phyloP scores from a whole-genome alignment of 2,797 vertebrate genomes.

The Esox lucius region DNA sequence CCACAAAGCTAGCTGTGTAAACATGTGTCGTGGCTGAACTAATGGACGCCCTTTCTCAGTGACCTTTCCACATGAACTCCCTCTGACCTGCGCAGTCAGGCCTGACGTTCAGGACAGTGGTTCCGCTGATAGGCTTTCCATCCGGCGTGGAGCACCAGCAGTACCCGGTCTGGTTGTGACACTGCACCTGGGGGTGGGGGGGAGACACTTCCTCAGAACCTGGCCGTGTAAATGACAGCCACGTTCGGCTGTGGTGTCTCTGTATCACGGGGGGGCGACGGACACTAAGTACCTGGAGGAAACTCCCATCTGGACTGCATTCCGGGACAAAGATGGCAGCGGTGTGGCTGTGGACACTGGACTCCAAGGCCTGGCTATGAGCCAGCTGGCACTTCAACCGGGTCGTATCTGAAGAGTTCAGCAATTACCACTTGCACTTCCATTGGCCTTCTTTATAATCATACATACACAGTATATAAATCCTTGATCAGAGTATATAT shows the following conservation, averaged over 20 bases:
- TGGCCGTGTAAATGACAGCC: not conserved
- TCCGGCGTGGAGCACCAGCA: constrained; percentile 72
- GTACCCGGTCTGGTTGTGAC: constrained; percentile 68
- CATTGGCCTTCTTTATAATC: not conserved
- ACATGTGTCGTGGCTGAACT: not conserved
- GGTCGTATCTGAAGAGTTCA: constrained; percentile 37
- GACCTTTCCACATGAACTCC: not conserved
- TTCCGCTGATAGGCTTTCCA: constrained; percentile 67
- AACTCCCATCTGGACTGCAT: constrained; percentile 61
- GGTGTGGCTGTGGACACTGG: constrained; percentile 24
- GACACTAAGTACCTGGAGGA: constrained; percentile 44
- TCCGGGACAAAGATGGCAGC: constrained; percentile 57
- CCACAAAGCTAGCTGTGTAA: not conserved
- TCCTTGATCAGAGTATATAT: too few species aligned
- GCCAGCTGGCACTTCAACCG: constrained; percentile 67
- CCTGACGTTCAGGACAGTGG: constrained; percentile 52
- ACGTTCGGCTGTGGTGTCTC: not conserved
- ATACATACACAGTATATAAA: not conserved
- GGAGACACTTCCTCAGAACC: not conserved
- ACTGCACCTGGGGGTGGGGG: constrained; percentile 56
- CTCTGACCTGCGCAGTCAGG: constrained; percentile 67
- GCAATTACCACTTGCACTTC: not conserved
- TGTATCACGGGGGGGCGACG: too few species aligned
- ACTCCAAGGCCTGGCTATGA: constrained; percentile 53
- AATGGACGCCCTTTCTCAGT: not conserved